Percentiles rank a stretch among this genome's conserved stretches.
Conservation (phyloP, 2,113 vertebrate species). For the Cairina moschata region DNA sequence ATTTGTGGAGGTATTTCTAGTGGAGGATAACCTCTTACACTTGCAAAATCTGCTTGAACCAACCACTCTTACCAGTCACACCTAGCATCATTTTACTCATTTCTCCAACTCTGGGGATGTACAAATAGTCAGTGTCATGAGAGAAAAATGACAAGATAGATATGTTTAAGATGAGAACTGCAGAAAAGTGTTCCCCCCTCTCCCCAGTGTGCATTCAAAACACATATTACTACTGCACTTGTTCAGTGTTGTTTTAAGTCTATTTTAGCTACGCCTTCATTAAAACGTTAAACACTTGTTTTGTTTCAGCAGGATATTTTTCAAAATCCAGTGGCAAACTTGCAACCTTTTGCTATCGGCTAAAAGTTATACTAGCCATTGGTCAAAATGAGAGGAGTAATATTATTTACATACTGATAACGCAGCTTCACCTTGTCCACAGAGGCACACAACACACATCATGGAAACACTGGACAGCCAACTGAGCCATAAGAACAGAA, state of each 20-base stretch:
- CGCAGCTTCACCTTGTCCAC: not conserved
- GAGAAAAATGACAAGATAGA: not conserved
- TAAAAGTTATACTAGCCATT: rapidly evolving
- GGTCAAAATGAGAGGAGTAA: not conserved
- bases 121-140: not conserved
- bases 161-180: not conserved
- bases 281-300: not conserved
- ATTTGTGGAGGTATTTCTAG: not conserved
- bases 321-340: not conserved
- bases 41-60: not conserved
- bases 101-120: not conserved
- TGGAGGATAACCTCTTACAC: not conserved
- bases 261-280: not conserved
- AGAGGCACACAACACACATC: not conserved
- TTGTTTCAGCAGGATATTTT: not conserved
- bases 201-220: too few species aligned
- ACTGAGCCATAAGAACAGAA: not conserved
- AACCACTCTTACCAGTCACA: rapidly evolving
- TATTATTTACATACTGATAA: rapidly evolving
- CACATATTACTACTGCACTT: too few species aligned
- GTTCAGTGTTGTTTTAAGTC: too few species aligned
- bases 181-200: not conserved
- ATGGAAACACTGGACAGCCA: not conserved
- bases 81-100: not conserved
- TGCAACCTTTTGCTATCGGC: not conserved